phyloP scores from a whole-genome alignment of 2,888 invertebrate genomes.

The Metalampra italica region DNA sequence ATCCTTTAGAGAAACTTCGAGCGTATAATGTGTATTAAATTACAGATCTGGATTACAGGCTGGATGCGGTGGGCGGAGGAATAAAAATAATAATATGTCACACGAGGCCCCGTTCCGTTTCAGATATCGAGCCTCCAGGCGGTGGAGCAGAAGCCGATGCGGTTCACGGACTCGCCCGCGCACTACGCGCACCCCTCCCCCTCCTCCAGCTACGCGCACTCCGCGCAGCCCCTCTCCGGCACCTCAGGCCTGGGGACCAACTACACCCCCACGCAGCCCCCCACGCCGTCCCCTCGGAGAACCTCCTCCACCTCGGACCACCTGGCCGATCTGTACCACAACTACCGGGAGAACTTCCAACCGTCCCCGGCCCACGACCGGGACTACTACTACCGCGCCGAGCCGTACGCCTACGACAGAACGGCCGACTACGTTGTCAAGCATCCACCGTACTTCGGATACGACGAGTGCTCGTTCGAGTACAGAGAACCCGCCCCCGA shows the following conservation, averaged over 20 bases:
- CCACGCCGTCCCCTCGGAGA: conserved; percentile 84
- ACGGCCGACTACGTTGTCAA: conserved; percentile 67
- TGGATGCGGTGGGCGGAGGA: no score
- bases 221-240: conserved; percentile 69
- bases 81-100: no score
- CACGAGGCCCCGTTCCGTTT: conserved; percentile 19
- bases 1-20: no score
- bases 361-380: conserved; percentile 52
- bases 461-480: conserved; percentile 64
- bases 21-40: no score
- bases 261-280: conserved; percentile 72
- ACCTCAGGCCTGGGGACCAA: conserved; percentile 75
- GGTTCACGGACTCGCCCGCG: conserved; percentile 87
- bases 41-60: no score
- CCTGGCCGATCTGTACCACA: conserved; percentile 81
- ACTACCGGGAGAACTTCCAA: conserved; percentile 71
- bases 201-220: conserved; percentile 70
- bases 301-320: conserved; percentile 80
- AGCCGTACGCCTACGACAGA: conserved; percentile 58
- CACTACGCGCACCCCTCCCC: conserved; percentile 79
- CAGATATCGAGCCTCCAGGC: conserved; percentile 69
- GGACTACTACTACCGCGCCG: conserved; percentile 54
- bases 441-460: conserved; percentile 55
- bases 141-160: conserved; percentile 81
- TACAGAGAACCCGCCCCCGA: conserved; percentile 59